Conservation (phyloP, 2,888 invertebrate genomes). For the Pristionchus mayeri region DNA sequence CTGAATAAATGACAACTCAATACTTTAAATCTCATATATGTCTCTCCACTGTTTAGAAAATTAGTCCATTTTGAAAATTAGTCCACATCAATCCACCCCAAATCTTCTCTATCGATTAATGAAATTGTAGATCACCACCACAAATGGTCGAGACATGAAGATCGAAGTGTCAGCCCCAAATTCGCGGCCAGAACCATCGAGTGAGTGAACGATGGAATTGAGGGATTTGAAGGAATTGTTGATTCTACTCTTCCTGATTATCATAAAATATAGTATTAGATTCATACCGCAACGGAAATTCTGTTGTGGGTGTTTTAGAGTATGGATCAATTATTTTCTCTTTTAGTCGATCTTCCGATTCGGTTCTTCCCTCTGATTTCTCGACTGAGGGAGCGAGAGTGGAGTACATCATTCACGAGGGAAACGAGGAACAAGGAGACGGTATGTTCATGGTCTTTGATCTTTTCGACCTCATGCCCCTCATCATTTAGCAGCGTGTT, state of each 20-base stretch:
- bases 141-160: slow-evolving; percentile 12
- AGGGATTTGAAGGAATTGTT: no score
- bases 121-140: slow-evolving; percentile 6
- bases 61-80: no score
- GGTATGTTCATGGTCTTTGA: background rate
- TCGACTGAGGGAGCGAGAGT: slow-evolving; percentile 48
- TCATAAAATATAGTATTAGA: background rate
- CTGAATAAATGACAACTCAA: no score
- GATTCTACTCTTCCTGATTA: background rate
- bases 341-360: background rate
- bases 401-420: slow-evolving; percentile 69
- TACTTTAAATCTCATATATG: no score
- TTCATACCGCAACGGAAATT: no score
- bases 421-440: slow-evolving; percentile 1
- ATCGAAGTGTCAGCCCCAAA: slow-evolving; percentile 57
- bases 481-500: background rate
- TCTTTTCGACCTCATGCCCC: background rate
- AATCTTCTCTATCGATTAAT: no score
- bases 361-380: background rate
- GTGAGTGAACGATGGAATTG: no score
- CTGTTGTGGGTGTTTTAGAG: no score
- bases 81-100: no score
- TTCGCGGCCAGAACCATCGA: slow-evolving; percentile 62
- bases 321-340: background rate
- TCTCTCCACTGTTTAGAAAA: no score